Evolutionary conservation across 1,140 invertebrate species (phyloP).

Genomic region (Zaprionus inermis): DNA sequence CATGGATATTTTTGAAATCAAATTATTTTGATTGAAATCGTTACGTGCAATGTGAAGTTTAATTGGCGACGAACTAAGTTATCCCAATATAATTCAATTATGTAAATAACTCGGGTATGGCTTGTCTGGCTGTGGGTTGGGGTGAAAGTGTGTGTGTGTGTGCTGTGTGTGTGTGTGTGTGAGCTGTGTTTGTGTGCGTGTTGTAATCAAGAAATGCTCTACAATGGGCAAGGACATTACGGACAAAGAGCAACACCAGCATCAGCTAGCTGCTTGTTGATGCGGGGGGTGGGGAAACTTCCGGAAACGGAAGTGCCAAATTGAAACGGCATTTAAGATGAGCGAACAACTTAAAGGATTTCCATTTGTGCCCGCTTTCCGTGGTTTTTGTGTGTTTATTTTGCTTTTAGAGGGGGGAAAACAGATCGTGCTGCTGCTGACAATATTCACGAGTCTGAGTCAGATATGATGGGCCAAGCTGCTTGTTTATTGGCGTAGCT

Average conservation of each 20-base stretch:
- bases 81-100: constrained; percentile 39
- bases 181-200: constrained; percentile 33
- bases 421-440: constrained; percentile 6
- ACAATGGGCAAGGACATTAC: constrained; percentile 70
- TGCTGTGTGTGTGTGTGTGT: constrained; percentile 29
- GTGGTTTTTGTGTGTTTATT: constrained; percentile 16
- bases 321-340: constrained; percentile 79
- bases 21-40: constrained; percentile 52
- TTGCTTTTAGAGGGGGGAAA: constrained; percentile 1
- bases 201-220: constrained; percentile 44
- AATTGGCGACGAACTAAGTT: constrained; percentile 34
- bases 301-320: constrained; percentile 77
- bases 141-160: constrained; percentile 10
- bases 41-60: constrained; percentile 50
- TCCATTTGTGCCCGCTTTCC: constrained; percentile 33
- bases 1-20: constrained; percentile 62
- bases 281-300: constrained; percentile 21
- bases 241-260: constrained; percentile 59
- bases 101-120: constrained; percentile 30
- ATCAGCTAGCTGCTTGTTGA: constrained; percentile 1
- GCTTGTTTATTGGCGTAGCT: constrained; percentile 52
- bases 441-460: constrained; percentile 67
- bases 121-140: constrained; percentile 14
- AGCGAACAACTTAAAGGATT: constrained; percentile 46
- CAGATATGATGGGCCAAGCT: constrained; percentile 61